These are phyloP conservation scores for Caenorhabditis sp. DNA, from an alignment of 2,888 invertebrate genomes.

Conservation along the genomic window DNA sequence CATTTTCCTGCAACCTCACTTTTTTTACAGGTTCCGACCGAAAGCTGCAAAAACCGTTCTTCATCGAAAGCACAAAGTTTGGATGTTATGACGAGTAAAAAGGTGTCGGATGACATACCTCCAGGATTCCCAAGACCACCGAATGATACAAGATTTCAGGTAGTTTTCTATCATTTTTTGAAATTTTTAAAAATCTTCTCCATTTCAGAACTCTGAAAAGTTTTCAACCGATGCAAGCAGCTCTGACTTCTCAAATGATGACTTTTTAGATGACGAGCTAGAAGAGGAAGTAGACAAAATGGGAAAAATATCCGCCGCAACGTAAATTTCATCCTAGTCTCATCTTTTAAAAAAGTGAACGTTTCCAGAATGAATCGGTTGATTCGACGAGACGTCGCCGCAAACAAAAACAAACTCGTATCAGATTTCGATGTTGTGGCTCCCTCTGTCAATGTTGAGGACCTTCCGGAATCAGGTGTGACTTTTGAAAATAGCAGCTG, in stretches of 20 bases:
- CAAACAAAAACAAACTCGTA: conserved; percentile 10
- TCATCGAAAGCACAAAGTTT: background rate
- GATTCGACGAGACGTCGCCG: conserved; percentile 45
- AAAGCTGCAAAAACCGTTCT: conserved; percentile 43
- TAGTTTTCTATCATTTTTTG: conserved; percentile 1
- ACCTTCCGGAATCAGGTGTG: conserved; percentile 66
- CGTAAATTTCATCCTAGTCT: conserved; percentile 6
- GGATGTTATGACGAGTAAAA: conserved; percentile 52
- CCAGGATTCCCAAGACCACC: conserved; percentile 61
- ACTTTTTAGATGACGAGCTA: conserved; percentile 46
- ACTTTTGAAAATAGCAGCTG: background rate
- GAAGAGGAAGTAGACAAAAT: conserved; percentile 46
- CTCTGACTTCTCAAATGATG: conserved; percentile 20
- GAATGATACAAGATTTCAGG: conserved; percentile 39
- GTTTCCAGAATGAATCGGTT: conserved; percentile 57
- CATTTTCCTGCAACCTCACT: background rate
- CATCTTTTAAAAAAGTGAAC: background rate
- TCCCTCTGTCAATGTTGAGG: conserved; percentile 72
- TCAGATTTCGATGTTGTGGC: conserved; percentile 71
- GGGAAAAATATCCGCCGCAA: conserved; percentile 18
- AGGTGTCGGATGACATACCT: conserved; percentile 57
- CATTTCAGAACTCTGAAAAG: conserved; percentile 12
- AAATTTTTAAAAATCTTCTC: background rate
- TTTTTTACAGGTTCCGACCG: conserved; percentile 52
- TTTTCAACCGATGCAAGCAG: conserved; percentile 3